Base-by-base conservation (phyloP, 2,113 vertebrate genomes). In the Hypomesus transpacificus region DNA sequence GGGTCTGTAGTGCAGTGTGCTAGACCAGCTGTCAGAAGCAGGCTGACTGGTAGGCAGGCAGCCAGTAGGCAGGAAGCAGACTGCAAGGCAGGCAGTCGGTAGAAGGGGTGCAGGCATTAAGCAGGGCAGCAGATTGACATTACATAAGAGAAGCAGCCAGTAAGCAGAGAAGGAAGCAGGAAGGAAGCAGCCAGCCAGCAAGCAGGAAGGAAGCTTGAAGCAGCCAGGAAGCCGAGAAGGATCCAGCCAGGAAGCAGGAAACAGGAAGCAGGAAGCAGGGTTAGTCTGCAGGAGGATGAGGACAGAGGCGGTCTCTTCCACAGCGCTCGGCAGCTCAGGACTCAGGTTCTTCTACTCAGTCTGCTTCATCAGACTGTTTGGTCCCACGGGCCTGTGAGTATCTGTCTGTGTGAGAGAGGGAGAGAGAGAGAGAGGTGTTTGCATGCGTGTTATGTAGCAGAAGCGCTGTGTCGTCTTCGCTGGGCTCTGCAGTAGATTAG, bases 271-370 rank as follows among this genome's bases (percentile, higher is more conserved):
- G 65, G 39, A 69, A 61, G 66, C 54, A 69, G 70, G 70, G 54
- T 74, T 71, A 74, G 86, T 78, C 65, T 66, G 80, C 77, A 83
- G 76, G 80, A 89, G 83, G 85, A 89, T 86, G 89, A 91, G 90
- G 91, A 91, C 80, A 71, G 89, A 92, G 83, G 79, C 88, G 0
- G 84, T 92, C 84, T 90, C 92, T 54, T 90, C 85, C 68, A 66
- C 89, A 71, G 79, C 84, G 75, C 83, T 92, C 34, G 66, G 63
- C 80, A 91, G 79, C 82, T 81, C 87, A 71, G 85, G 89, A 66
- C 71, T 89, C 22, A 91, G 80, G 90, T 92, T 90, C 82, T 87
- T 93, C 72, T 94, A 93, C 82, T 92, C 91, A 18, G 85, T 92
- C 73, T 94, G 84, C 69, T 83, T 91, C 85, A 84, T 91, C 83